phyloP scores from a whole-genome alignment of 2,888 invertebrate genomes.

The Mamestra brassicae region DNA sequence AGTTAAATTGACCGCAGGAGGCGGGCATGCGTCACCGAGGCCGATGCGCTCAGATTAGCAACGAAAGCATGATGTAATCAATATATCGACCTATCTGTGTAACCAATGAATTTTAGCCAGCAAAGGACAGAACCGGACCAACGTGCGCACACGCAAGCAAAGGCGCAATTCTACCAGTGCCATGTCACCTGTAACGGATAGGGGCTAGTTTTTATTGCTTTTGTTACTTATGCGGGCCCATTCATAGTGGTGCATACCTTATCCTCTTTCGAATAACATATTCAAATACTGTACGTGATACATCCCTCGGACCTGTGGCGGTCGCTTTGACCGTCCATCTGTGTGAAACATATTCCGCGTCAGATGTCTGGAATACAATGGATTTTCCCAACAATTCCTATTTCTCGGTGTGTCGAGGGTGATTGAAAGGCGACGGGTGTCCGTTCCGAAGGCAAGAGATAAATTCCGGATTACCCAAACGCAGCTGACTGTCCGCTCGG shows the following conservation, averaged over 20 bases:
- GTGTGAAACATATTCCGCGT: constrained; percentile 66
- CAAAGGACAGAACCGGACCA: constrained; percentile 79
- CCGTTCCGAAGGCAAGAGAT: constrained; percentile 77
- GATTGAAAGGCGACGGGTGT: constrained; percentile 83
- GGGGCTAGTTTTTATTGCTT: constrained; percentile 81
- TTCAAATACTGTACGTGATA: constrained; percentile 54
- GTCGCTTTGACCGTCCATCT: constrained; percentile 56
- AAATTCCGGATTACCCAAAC: constrained; percentile 80
- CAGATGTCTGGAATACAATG: constrained; percentile 71
- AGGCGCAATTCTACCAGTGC: constrained; percentile 74
- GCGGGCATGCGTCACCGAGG: constrained; percentile 83
- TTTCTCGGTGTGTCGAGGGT: constrained; percentile 72
- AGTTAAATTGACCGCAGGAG: constrained; percentile 86
- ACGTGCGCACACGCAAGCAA: constrained; percentile 70
- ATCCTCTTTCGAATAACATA: constrained; percentile 43
- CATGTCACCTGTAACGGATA: constrained; percentile 82
- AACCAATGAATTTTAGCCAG: constrained; percentile 72
- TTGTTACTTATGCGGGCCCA: constrained; percentile 51
- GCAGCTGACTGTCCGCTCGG: constrained; percentile 81
- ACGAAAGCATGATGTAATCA: constrained; percentile 76
- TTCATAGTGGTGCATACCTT: constrained; percentile 37
- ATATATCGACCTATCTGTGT: constrained; percentile 67
- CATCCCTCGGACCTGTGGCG: constrained; percentile 45
- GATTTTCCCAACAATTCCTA: constrained; percentile 70
- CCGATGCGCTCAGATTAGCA: constrained; percentile 83